A percentile compares a stretch with the other conserved stretches of the same genome.
phyloP scores from a whole-genome alignment of 1,140 invertebrate genomes.

The Orchesella cincta region DNA sequence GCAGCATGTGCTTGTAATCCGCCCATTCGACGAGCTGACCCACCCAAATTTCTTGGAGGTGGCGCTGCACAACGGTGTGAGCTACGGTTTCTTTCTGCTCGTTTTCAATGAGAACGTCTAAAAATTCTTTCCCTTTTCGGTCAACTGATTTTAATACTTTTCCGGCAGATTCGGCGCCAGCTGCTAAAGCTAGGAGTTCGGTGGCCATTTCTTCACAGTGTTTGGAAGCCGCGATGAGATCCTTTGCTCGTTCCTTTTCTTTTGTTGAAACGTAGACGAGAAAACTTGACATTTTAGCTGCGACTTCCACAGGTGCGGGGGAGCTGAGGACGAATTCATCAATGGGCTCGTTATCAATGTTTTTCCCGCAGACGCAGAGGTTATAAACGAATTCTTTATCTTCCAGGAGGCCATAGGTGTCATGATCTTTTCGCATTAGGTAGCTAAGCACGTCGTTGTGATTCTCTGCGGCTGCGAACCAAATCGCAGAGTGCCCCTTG shows the following conservation, averaged over 20 bases:
- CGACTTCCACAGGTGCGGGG: slow-evolving; percentile 94
- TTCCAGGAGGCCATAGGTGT: slow-evolving; percentile 93
- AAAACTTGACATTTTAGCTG: slow-evolving; percentile 65
- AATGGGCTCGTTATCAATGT: slow-evolving; percentile 91
- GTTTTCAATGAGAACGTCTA: slow-evolving; percentile 82
- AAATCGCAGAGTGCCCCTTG: slow-evolving; percentile 90
- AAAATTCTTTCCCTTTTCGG: slow-evolving; percentile 84
- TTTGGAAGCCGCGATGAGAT: slow-evolving; percentile 87
- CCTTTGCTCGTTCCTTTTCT: slow-evolving; percentile 96
- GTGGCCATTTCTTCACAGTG: slow-evolving; percentile 97
- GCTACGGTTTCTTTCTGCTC: slow-evolving; percentile 13
- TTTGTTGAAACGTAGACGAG: slow-evolving; percentile 57
- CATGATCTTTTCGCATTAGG: slow-evolving; percentile 93
- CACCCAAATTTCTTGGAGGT: slow-evolving; percentile 93
- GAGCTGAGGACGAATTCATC: slow-evolving; percentile 94
- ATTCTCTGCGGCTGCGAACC: slow-evolving; percentile 93
- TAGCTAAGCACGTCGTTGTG: slow-evolving; percentile 96
- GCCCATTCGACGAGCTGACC: slow-evolving; percentile 91
- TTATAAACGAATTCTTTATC: slow-evolving; percentile 97
- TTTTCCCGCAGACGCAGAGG: slow-evolving; percentile 96
- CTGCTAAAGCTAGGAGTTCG: slow-evolving; percentile 87
- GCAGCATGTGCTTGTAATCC: slow-evolving; percentile 85
- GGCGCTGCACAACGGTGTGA: slow-evolving; percentile 73
- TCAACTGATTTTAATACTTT: slow-evolving; percentile 87
- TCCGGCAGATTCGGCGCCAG: slow-evolving; percentile 87